Conservation (phyloP, 2,113 vertebrate genomes). For the Xerus inauris region DNA sequence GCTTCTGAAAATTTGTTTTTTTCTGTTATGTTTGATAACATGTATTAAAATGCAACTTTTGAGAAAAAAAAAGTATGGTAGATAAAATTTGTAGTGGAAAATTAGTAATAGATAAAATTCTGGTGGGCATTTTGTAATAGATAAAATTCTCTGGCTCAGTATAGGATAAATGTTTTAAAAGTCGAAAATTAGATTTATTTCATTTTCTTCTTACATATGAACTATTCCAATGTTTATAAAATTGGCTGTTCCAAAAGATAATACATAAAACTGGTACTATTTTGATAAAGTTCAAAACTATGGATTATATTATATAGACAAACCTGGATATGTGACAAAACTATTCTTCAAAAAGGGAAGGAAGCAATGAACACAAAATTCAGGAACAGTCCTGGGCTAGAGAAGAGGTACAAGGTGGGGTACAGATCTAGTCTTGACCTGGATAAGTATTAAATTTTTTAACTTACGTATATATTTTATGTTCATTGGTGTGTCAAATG, state of each 20-base stretch:
- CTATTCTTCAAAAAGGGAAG: neutral
- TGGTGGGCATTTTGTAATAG: neutral
- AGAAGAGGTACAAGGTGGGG: neutral
- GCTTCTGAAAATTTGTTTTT: too few species aligned
- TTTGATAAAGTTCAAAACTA: constrained; percentile 28
- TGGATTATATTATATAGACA: neutral
- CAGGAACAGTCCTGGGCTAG: neutral
- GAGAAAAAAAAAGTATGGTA: too few species aligned
- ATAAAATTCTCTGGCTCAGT: neutral
- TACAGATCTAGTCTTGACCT: neutral
- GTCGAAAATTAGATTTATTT: neutral
- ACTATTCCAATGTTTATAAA: neutral
- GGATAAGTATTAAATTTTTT: neutral
- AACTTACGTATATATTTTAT: neutral
- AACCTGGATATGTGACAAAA: neutral
- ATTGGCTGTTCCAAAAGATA: neutral
- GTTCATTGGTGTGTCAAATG: neutral
- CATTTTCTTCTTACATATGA: neutral
- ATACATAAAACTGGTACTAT: neutral
- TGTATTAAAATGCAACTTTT: too few species aligned
- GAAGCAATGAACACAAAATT: neutral
- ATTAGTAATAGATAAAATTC: neutral
- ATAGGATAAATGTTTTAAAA: neutral
- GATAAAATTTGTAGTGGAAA: too few species aligned
- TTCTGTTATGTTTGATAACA: too few species aligned